Base-by-base conservation (phyloP, 2,113 vertebrate genomes). In the Shinisaurus crocodilurus region DNA sequence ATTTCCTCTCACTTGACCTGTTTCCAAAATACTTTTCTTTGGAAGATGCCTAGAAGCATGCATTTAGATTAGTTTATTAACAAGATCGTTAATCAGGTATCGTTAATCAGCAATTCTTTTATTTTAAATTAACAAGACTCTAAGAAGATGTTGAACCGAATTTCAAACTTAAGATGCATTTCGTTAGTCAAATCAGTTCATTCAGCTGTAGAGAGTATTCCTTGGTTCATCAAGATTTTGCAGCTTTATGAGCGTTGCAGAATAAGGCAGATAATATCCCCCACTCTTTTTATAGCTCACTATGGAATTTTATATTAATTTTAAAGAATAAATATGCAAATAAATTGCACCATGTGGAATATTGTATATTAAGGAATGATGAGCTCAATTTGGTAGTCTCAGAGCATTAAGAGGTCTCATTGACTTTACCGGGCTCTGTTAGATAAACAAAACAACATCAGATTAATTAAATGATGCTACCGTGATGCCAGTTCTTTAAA, bases 11-110 rank as follows among this genome's bases (percentile, higher is more conserved):
- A 94, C 92, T 40, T 94, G 10, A 25, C 85, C 88, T 50, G 3
- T 90, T 92, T 95, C 48, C 85, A 23, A 87, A 92, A 94, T 83
- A 12, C 6, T 37, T 95, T 96, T 92, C 86, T 90, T 96, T 93
- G 48, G 34, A 93, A 95, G 88, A 84, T 91, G 84, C 72, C 40
- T 1, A 4, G 48, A 91, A 94, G 50, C 79, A 90, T 91, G 40
- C 50, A 95, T 94, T 96, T 96, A 93, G n/a, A 95, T 95, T 93
- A 94, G 60, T 94, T 96, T 90, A 95, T 94, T 94, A 96, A 95
- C 37, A 90, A 92, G 48, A 93, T 89, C 82, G 93, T 92, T 93
- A 95, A 94, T 93, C 84, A 89, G 20, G 1, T 91, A 92, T 89
- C 75, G 27, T 45, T 95, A 34, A 92, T 91, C 89, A 91, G 29